Evolutionary conservation across 2,113 vertebrate species (phyloP).

Genomic region (Oryctolagus cuniculus): mOryCun1.1 NC_091439.1:45516001-45516500

Average conservation of each 20-base stretch:
- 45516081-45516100: not conserved
- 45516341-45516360: not conserved
- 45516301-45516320: not conserved
- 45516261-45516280: not conserved
- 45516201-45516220: no score
- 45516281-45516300: not conserved
- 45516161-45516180: no score
- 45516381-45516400: not conserved
- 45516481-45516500: not conserved
- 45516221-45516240: not conserved
- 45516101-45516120: not conserved
- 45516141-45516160: no score
- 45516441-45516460: not conserved
- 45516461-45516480: not conserved
- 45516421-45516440: not conserved
- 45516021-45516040: no score
- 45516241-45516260: not conserved
- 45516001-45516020: no score
- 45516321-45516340: not conserved
- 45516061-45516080: not conserved
- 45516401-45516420: not conserved
- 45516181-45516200: no score
- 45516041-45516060: not conserved
- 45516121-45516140: not conserved
- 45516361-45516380: not conserved